Percentiles rank a stretch among this genome's conserved stretches.
Conservation (phyloP, 2,888 invertebrate genomes). For the Artemia sp. region DNA sequence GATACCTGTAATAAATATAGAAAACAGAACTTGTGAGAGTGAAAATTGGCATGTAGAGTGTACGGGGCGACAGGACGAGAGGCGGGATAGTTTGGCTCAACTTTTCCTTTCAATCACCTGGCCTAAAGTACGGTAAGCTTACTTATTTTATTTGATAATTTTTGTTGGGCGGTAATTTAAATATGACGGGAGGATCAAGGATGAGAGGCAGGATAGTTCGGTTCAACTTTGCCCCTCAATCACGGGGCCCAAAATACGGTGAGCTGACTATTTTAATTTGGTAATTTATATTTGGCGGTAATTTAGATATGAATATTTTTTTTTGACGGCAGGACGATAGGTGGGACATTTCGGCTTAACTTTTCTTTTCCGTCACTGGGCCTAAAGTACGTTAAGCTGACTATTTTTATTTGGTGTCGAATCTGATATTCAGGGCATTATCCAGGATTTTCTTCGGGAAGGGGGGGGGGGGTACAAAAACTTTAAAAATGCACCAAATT, state of each 20-base stretch:
- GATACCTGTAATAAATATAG: constrained; percentile 2
- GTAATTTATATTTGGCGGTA: not conserved
- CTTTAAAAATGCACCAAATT: too few species aligned
- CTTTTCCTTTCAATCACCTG: constrained; percentile 9
- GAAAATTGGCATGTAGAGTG: constrained; percentile 13
- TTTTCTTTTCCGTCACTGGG: not conserved
- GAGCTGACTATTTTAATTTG: not conserved
- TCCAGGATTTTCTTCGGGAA: too few species aligned
- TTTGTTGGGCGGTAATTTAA: not conserved
- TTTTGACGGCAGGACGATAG: not conserved
- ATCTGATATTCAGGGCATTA: too few species aligned
- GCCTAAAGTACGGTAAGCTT: not conserved
- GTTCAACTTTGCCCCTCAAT: not conserved
- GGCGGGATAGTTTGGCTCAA: not conserved
- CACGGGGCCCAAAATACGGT: not conserved
- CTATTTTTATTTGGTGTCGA: not conserved
- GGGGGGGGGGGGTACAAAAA: too few species aligned
- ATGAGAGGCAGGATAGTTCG: not conserved
- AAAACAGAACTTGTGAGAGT: not conserved
- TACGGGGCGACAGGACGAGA: not conserved
- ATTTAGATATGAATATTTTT: not conserved
- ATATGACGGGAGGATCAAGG: not conserved
- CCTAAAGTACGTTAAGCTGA: not conserved
- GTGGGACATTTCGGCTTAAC: not conserved
- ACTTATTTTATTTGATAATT: not conserved